These are phyloP conservation scores for Scomber scombrus DNA, from an alignment of 2,113 vertebrate species.

Conservation along the genomic window DNA sequence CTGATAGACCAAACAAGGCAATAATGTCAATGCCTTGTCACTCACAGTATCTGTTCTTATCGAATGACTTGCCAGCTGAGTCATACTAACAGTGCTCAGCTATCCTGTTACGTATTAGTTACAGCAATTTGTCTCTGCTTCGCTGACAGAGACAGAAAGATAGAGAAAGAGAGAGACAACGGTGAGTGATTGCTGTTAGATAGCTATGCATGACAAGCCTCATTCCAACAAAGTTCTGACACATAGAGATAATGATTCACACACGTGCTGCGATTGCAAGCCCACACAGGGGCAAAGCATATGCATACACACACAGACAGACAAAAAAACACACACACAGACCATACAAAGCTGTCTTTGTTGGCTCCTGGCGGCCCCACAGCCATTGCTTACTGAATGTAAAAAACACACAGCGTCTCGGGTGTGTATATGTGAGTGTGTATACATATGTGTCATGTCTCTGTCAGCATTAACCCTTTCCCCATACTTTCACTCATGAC, in stretches of 20 bases:
- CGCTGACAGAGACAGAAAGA: conserved; percentile 57
- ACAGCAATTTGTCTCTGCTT: conserved; percentile 72
- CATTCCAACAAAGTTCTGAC: conserved; percentile 72
- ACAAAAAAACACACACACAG: conserved; percentile 27
- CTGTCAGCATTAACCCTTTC: conserved; percentile 69
- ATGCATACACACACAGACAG: conserved; percentile 41
- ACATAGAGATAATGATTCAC: conserved; percentile 80
- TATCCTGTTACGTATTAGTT: conserved; percentile 72
- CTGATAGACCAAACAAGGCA: conserved; percentile 52
- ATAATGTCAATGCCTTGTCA: conserved; percentile 61
- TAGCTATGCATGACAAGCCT: conserved; percentile 70
- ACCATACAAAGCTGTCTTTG: conserved; percentile 82
- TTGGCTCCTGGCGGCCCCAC: conserved; percentile 70
- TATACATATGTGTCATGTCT: conserved; percentile 66
- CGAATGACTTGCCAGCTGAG: conserved; percentile 47
- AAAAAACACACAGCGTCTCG: conserved; percentile 70
- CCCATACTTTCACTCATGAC: conserved; percentile 46
- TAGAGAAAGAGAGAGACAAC: conserved; percentile 43
- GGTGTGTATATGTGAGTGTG: conserved; percentile 36
- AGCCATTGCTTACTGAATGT: conserved; percentile 67
- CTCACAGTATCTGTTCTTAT: conserved; percentile 47
- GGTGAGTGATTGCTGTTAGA: conserved; percentile 70
- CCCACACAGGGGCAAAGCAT: conserved; percentile 75
- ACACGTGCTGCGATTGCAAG: conserved; percentile 80
- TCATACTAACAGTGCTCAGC: conserved; percentile 46